Conservation (phyloP, 2,113 vertebrate genomes). For the Forbesichthys papilliferus region DNA sequence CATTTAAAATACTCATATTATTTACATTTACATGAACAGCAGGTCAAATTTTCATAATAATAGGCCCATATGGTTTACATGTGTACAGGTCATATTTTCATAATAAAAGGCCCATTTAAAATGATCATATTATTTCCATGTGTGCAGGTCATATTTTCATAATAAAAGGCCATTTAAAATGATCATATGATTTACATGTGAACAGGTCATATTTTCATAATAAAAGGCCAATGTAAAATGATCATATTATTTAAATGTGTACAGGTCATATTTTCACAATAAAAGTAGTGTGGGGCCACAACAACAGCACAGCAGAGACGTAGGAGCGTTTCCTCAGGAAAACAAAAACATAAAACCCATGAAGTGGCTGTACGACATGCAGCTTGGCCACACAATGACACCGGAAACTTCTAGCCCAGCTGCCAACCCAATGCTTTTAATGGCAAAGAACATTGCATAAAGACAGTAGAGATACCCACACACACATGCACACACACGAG, state of each 20-base stretch:
- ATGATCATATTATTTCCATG: too few relatives aligned
- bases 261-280: neutral
- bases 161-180: neutral
- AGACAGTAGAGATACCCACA: constrained; percentile 30
- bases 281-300: neutral
- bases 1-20: neutral
- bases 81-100: neutral
- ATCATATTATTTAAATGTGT: neutral
- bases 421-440: neutral
- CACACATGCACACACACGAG: neutral
- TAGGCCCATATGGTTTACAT: neutral
- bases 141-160: too few relatives aligned
- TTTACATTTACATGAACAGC: neutral
- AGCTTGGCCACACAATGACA: constrained; percentile 54
- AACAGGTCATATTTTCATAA: neutral
- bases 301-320: neutral
- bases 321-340: neutral
- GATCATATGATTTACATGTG: neutral
- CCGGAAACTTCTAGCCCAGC: constrained; percentile 18
- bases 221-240: neutral
- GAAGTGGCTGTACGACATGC: constrained; percentile 19
- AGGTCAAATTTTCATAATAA: neutral
- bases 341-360: constrained; percentile 23
- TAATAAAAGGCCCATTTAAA: too few relatives aligned
- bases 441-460: neutral